Conservation (phyloP, 2,797 vertebrate species). For the Macrochelys suwanniensis region DNA sequence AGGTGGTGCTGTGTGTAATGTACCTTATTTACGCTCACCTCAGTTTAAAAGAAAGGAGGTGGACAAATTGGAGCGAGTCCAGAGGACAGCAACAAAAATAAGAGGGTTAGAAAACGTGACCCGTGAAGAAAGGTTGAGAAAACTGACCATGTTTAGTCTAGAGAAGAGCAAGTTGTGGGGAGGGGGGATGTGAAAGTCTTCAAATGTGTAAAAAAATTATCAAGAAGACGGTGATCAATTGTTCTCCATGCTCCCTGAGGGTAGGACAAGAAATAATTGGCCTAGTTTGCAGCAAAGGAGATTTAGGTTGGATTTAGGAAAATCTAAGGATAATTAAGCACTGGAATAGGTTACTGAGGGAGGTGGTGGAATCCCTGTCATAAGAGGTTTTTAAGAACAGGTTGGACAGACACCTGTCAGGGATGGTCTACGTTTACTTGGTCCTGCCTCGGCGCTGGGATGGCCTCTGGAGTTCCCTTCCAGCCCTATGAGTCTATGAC, state of each 20-base stretch:
- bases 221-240: too few relatives aligned
- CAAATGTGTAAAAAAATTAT: neutral
- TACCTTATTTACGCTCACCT: neutral
- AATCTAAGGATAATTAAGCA: too few relatives aligned
- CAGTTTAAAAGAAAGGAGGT: neutral
- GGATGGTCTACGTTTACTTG: neutral
- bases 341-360: neutral
- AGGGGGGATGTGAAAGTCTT: neutral
- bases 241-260: too few relatives aligned
- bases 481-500: neutral
- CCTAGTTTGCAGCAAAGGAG: too few relatives aligned
- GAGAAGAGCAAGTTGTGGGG: neutral
- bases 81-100: neutral
- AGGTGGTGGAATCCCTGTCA: neutral
- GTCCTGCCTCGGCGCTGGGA: neutral
- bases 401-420: neutral
- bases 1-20: neutral
- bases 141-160: neutral
- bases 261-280: neutral
- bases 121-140: neutral
- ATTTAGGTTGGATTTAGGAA: neutral
- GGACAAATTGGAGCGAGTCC: neutral
- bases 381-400: neutral
- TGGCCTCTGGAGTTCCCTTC: too few relatives aligned
- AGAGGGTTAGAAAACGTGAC: neutral